Evolutionary conservation across 2,113 vertebrate species (phyloP).

Genomic region (Mugil cephalus): DNA sequence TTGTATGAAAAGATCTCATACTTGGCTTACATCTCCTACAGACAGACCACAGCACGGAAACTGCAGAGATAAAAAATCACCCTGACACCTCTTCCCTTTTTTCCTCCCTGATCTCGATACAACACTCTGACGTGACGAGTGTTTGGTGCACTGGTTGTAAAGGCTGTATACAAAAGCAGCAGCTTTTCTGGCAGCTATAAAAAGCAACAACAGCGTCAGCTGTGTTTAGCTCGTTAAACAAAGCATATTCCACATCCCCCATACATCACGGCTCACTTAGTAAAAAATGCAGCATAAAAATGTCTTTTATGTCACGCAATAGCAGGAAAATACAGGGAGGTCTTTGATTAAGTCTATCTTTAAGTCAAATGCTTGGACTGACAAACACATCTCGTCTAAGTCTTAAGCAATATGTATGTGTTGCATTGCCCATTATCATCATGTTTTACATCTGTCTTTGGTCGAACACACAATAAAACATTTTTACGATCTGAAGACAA

Average conservation of each 20-base stretch:
- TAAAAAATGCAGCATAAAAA: neutral
- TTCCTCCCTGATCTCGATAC: neutral
- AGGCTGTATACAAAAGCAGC: neutral
- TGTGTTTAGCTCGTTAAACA: slow-evolving; percentile 34
- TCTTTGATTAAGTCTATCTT: too few species aligned
- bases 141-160: neutral
- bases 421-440: too few species aligned
- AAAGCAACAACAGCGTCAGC: slow-evolving; percentile 26
- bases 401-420: too few species aligned
- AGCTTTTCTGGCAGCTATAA: slow-evolving; percentile 16
- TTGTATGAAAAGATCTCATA: too few species aligned
- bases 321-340: neutral
- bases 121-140: neutral
- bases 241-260: slow-evolving; percentile 7
- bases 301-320: slow-evolving; percentile 3
- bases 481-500: too few species aligned
- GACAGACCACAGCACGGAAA: neutral
- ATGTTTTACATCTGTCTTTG: too few species aligned
- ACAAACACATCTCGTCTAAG: neutral
- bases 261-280: slow-evolving; percentile 7
- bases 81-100: too few species aligned
- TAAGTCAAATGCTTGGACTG: neutral
- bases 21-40: neutral
- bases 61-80: neutral
- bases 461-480: too few species aligned